Evolutionary conservation across 2,888 invertebrate species (phyloP).

Genomic region (Chrysodeixis includens): DNA sequence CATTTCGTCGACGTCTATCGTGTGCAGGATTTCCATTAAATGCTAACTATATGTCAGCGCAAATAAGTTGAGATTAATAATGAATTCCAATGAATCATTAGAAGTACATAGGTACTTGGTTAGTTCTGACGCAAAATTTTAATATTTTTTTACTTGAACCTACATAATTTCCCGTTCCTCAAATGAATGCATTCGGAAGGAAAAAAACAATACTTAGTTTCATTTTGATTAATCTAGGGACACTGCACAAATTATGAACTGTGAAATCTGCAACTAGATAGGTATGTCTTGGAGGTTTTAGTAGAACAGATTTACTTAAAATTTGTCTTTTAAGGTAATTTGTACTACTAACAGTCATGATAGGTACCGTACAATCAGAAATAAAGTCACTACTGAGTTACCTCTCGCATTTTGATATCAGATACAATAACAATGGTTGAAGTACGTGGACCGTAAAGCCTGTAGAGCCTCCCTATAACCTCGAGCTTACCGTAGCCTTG

Average conservation of each 20-base stretch:
- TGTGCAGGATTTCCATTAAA: not conserved
- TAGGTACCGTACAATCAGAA: not conserved
- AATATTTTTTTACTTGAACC: no score
- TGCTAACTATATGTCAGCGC: not conserved
- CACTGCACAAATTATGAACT: no score
- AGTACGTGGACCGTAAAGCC: conserved; percentile 54
- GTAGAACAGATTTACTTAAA: no score
- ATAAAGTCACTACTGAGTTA: not conserved
- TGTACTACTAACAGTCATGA: no score
- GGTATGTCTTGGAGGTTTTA: no score
- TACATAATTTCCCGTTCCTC: no score
- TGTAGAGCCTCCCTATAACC: conserved; percentile 44
- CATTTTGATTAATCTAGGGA: no score
- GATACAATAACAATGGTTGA: conserved; percentile 1
- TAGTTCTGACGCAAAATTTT: not conserved
- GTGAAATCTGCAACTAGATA: no score
- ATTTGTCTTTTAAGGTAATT: no score
- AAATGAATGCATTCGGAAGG: no score
- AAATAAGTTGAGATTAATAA: conserved; percentile 1
- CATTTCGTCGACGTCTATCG: not conserved
- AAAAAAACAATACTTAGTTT: no score
- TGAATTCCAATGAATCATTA: conserved; percentile 28
- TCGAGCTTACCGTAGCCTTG: conserved; percentile 47
- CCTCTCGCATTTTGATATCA: not conserved
- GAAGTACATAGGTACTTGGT: not conserved